These are phyloP conservation scores for Apoda limacodes DNA, from an alignment of 2,888 invertebrate species.

Conservation along the genomic window DNA sequence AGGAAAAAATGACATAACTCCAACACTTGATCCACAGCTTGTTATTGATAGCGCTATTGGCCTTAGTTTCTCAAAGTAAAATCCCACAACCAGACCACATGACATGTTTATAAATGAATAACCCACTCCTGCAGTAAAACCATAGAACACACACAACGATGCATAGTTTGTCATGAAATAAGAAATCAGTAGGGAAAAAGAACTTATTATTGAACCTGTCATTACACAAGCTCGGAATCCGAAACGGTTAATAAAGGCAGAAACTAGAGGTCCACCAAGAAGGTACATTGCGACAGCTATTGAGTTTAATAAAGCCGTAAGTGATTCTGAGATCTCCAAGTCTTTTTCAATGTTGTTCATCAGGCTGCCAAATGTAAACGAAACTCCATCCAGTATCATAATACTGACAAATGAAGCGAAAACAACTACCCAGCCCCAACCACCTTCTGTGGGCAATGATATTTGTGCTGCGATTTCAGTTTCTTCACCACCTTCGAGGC, in stretches of 20 bases:
- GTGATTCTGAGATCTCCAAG: conserved; percentile 30
- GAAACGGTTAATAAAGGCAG: conserved; percentile 54
- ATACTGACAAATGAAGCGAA: conserved; percentile 34
- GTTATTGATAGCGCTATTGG: conserved; percentile 44
- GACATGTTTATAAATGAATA: conserved; percentile 47
- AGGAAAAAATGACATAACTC: conserved; percentile 45
- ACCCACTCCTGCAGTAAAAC: conserved; percentile 42
- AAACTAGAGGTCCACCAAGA: conserved; percentile 40
- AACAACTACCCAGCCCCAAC: conserved; percentile 60
- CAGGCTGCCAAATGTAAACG: conserved; percentile 50
- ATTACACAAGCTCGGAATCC: conserved; percentile 52
- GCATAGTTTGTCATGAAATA: conserved; percentile 37
- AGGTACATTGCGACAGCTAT: conserved; percentile 48
- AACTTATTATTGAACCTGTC: conserved; percentile 43
- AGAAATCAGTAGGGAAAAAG: conserved; percentile 36
- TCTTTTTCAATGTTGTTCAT: conserved; percentile 38
- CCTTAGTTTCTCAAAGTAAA: conserved; percentile 54
- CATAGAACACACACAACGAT: conserved; percentile 41
- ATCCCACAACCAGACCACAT: conserved; percentile 45
- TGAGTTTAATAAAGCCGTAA: conserved; percentile 46
- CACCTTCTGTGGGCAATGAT: conserved; percentile 47
- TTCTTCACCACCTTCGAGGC: conserved; percentile 45
- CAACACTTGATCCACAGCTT: conserved; percentile 45
- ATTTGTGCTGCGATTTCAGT: conserved; percentile 58
- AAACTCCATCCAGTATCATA: conserved; percentile 44